Evolutionary conservation across 2,797 vertebrate species (phyloP).

Genomic region (Rhinoraja longicauda): DNA sequence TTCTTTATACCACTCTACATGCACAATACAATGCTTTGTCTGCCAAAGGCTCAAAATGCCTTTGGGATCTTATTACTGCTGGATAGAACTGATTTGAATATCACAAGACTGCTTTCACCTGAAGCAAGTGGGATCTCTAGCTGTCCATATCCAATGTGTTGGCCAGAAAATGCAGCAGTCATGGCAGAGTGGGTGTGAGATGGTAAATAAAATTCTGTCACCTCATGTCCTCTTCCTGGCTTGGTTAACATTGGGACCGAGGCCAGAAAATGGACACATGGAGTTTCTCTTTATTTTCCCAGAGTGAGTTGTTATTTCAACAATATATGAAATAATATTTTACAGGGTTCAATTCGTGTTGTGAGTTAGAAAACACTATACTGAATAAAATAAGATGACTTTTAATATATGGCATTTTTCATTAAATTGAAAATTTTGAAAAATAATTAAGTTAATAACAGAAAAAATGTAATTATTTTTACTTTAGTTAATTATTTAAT

Average conservation of each 20-base stretch:
- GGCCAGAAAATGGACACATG: not conserved
- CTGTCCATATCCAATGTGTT: not conserved
- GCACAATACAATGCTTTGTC: not conserved
- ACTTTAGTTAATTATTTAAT: not conserved
- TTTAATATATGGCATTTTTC: not conserved
- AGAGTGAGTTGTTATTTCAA: not conserved
- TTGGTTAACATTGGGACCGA: too few relatives aligned
- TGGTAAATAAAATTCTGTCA: not conserved
- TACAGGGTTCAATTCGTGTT: not conserved
- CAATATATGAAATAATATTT: not conserved
- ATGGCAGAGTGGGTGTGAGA: not conserved
- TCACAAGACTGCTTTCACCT: not conserved
- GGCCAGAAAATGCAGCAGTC: not conserved
- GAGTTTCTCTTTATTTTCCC: not conserved
- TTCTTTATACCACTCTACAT: not conserved
- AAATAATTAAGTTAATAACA: too few relatives aligned
- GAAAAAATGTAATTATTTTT: not conserved
- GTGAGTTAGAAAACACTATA: not conserved
- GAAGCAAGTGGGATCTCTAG: not conserved
- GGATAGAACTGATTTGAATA: not conserved
- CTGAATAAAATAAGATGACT: not conserved
- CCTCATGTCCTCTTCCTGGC: not conserved
- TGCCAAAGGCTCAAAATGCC: not conserved
- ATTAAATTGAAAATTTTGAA: not conserved
- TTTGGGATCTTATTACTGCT: not conserved